These are phyloP conservation scores for Xanthia togata DNA, from an alignment of 2,888 invertebrate species.

Conservation along the genomic window DNA sequence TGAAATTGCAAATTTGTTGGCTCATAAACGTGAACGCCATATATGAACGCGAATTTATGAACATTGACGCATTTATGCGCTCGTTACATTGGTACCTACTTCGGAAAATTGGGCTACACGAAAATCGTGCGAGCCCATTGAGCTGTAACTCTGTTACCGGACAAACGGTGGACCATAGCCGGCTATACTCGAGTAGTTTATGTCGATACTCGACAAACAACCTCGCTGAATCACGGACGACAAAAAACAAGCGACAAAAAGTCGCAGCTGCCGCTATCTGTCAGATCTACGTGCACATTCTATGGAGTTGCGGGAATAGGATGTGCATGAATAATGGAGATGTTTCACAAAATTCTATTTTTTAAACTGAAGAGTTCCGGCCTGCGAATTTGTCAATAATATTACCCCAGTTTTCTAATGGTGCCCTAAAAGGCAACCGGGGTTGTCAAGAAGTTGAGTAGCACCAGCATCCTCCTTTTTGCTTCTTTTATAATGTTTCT, in stretches of 20 bases:
- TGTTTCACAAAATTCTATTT: constrained; percentile 1
- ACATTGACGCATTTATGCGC: background rate
- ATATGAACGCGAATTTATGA: background rate
- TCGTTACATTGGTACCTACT: constrained; percentile 1
- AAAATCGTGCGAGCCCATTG: constrained; percentile 24
- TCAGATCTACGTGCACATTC: constrained; percentile 23
- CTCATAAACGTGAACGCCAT: constrained; percentile 18
- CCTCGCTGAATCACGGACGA: constrained; percentile 6
- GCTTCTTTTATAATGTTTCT: too few species aligned
- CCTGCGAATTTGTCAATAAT: rapidly evolving
- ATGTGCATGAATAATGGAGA: constrained; percentile 37
- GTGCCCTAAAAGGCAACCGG: background rate
- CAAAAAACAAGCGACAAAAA: constrained; percentile 43
- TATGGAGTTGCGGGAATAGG: background rate
- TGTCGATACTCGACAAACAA: constrained; percentile 38
- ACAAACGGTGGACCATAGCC: constrained; percentile 9
- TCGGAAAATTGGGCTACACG: constrained; percentile 33
- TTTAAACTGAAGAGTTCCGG: background rate
- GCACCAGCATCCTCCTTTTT: too few species aligned
- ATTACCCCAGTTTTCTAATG: background rate
- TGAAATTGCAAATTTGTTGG: constrained; percentile 18
- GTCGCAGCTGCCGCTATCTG: constrained; percentile 18
- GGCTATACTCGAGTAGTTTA: constrained; percentile 32
- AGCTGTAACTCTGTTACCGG: constrained; percentile 36
- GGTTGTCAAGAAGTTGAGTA: too few species aligned